Conservation (phyloP, 2,797 vertebrate genomes). For the Chiloscyllium punctatum region DNA sequence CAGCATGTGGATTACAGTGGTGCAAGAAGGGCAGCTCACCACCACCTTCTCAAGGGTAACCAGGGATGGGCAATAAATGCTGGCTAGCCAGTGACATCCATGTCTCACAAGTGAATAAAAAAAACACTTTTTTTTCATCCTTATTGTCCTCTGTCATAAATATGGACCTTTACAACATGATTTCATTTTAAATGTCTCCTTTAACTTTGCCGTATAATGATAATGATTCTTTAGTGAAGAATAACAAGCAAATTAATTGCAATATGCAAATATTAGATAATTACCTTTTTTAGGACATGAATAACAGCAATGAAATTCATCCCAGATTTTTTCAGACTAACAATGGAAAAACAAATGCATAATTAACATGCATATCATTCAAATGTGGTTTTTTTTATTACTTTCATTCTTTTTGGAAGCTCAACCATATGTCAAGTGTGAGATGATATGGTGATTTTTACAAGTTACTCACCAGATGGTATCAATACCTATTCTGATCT, state of each 20-base stretch:
- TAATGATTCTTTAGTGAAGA: too few relatives aligned
- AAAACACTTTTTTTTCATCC: too few relatives aligned
- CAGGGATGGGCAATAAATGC: too few relatives aligned
- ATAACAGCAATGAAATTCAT: constrained; percentile 1
- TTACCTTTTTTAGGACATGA: background rate
- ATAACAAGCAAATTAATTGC: background rate
- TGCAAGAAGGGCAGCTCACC: too few relatives aligned
- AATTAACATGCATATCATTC: background rate
- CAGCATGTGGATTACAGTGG: too few relatives aligned
- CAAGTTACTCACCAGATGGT: background rate
- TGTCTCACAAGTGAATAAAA: too few relatives aligned
- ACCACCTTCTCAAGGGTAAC: too few relatives aligned
- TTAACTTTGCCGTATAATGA: too few relatives aligned
- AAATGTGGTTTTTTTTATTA: background rate
- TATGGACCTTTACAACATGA: too few relatives aligned
- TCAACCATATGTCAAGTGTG: background rate
- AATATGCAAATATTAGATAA: background rate
- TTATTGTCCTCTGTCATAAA: too few relatives aligned
- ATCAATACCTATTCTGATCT: background rate
- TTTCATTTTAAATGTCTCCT: too few relatives aligned
- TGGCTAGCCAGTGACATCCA: too few relatives aligned
- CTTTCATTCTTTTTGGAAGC: background rate
- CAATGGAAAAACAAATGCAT: background rate
- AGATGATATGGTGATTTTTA: background rate
- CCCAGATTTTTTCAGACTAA: constrained; percentile 25